Conservation (phyloP, 2,113 vertebrate species). For the Leptocoma aspasia region DNA sequence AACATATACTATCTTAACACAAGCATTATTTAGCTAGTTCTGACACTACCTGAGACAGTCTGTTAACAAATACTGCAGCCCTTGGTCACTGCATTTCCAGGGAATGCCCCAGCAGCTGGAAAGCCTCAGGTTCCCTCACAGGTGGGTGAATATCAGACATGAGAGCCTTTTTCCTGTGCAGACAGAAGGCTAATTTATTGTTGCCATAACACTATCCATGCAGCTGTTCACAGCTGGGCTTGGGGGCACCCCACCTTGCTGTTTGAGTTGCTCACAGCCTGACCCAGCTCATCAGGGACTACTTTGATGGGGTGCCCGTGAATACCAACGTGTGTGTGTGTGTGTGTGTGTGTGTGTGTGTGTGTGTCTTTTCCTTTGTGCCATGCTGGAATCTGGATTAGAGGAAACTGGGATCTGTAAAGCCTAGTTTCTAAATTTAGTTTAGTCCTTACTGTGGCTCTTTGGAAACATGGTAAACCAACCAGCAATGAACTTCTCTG, state of each 20-base stretch:
- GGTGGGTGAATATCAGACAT: not conserved
- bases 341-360: not conserved
- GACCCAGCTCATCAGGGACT: too few relatives aligned
- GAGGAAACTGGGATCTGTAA: not conserved
- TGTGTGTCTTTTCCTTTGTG: not conserved
- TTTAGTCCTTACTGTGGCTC: not conserved
- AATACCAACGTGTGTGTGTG: too few relatives aligned
- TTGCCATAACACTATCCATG: not conserved
- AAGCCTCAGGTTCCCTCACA: not conserved
- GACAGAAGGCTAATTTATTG: not conserved
- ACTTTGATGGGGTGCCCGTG: rapidly evolving
- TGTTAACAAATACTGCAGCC: not conserved
- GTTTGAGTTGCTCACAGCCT: not conserved
- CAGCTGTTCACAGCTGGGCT: not conserved
- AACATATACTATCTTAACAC: not conserved
- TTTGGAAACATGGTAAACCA: not conserved
- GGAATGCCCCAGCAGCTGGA: not conserved
- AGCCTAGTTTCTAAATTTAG: not conserved
- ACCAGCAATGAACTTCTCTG: not conserved
- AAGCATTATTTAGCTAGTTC: not conserved
- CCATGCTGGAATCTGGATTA: not conserved
- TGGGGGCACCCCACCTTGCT: not conserved
- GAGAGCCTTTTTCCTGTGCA: not conserved
- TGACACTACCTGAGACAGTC: not conserved
- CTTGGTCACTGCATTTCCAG: not conserved